Conservation (phyloP, 2,888 invertebrate genomes). For the Dolichomitus sp. region DNA sequence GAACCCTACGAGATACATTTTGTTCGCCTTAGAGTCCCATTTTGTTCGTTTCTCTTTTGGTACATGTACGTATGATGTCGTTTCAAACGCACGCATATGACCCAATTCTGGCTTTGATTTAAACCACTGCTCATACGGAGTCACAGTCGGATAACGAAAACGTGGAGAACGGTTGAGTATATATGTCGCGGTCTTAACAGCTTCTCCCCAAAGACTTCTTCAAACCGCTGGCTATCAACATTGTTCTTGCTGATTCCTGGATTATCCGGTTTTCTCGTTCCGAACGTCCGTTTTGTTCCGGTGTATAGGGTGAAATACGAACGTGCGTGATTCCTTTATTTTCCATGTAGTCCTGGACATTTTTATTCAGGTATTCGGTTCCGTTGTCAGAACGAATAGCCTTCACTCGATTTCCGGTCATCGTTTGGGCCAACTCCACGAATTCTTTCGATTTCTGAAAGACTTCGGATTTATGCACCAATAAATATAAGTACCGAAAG, state of each 20-base stretch:
- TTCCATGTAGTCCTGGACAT: not conserved
- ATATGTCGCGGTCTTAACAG: constrained; percentile 23
- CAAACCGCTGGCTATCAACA: constrained; percentile 60
- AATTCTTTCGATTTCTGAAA: constrained; percentile 8
- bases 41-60: constrained; percentile 35
- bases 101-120: not conserved
- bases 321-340: constrained; percentile 62
- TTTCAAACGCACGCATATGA: constrained; percentile 20
- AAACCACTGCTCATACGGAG: constrained; percentile 46
- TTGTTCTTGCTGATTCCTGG: constrained; percentile 65
- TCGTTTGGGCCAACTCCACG: constrained; percentile 27
- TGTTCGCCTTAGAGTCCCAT: constrained; percentile 49
- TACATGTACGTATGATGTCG: constrained; percentile 19
- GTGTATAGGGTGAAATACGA: constrained; percentile 66
- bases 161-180: constrained; percentile 37
- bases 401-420: constrained; percentile 18
- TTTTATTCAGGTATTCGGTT: not conserved
- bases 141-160: constrained; percentile 15
- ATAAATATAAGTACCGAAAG: constrained; percentile 54
- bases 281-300: constrained; percentile 68
- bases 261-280: constrained; percentile 69
- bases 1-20: constrained; percentile 58
- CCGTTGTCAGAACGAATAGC: constrained; percentile 40
- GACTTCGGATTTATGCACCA: constrained; percentile 60
- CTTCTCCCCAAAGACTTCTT: constrained; percentile 39